Percentiles rank a stretch among this genome's conserved stretches.
Evolutionary conservation across 2,888 invertebrate species (phyloP).

Genomic region (Cosmia trapezina): DNA sequence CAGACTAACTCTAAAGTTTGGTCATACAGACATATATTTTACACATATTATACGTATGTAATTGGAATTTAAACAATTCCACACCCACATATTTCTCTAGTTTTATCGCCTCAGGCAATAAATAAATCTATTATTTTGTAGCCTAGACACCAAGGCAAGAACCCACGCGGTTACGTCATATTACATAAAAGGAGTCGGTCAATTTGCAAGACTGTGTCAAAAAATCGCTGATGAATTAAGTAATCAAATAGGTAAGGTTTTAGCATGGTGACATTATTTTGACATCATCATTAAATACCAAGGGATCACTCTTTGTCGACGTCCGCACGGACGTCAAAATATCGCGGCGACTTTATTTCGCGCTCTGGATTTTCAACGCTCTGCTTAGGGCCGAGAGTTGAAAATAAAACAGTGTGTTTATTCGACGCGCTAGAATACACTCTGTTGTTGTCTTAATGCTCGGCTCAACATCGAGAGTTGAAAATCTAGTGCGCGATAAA

Average conservation of each 20-base stretch:
- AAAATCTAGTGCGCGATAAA: too few relatives aligned
- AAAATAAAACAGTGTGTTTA: too few relatives aligned
- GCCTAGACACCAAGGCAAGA: constrained; percentile 54
- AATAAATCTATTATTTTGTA: constrained; percentile 60
- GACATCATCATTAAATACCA: not conserved
- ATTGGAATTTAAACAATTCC: constrained; percentile 15
- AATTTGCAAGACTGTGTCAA: constrained; percentile 58
- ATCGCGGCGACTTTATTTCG: too few relatives aligned
- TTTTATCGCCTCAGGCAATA: constrained; percentile 53
- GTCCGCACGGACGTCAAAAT: too few relatives aligned
- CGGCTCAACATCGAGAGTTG: too few relatives aligned
- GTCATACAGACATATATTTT: not conserved
- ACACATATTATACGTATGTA: not conserved
- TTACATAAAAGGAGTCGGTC: constrained; percentile 41
- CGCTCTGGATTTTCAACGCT: too few relatives aligned
- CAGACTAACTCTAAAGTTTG: not conserved
- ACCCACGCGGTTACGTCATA: constrained; percentile 61
- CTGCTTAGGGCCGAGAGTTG: too few relatives aligned
- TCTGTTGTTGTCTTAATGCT: too few relatives aligned
- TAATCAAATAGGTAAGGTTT: constrained; percentile 44
- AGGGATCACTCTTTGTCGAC: not conserved
- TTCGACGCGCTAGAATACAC: too few relatives aligned
- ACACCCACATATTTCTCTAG: constrained; percentile 51
- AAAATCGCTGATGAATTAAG: constrained; percentile 24
- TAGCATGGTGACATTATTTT: constrained; percentile 35